phyloP scores from a whole-genome alignment of 2,113 vertebrate species.

The Phylloscopus whistleri region DNA sequence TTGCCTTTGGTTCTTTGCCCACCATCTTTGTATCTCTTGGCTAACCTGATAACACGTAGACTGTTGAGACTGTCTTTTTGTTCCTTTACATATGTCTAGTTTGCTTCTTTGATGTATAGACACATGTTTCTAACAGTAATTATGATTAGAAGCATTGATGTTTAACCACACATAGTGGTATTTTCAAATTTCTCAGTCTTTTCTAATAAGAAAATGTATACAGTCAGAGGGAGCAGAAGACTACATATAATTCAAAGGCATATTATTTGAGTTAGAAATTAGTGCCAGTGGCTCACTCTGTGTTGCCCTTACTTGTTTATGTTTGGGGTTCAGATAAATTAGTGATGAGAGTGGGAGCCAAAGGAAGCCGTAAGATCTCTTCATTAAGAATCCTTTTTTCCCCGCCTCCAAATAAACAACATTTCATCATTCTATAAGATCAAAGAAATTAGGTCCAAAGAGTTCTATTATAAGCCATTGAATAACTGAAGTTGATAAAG shows the following conservation, averaged over 20 bases:
- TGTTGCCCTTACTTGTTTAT: background rate
- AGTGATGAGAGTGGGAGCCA: background rate
- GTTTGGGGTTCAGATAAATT: background rate
- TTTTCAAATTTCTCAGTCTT: background rate
- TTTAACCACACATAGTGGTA: background rate
- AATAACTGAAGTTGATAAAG: background rate
- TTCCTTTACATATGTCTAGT: background rate
- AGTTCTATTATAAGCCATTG: background rate
- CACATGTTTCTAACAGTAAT: background rate
- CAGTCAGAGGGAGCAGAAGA: background rate
- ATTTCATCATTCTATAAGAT: background rate
- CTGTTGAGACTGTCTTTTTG: background rate
- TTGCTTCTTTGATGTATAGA: background rate
- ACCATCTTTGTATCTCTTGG: background rate
- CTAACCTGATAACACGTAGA: background rate
- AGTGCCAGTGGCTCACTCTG: background rate
- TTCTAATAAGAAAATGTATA: background rate
- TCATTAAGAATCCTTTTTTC: background rate
- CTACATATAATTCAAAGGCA: background rate
- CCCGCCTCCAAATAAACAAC: background rate
- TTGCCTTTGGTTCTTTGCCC: background rate
- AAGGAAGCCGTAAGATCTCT: background rate
- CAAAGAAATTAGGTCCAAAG: background rate
- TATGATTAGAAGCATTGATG: background rate
- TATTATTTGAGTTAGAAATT: background rate